phyloP scores from a whole-genome alignment of 2,888 invertebrate species.

The Colostygia pectinataria region DNA sequence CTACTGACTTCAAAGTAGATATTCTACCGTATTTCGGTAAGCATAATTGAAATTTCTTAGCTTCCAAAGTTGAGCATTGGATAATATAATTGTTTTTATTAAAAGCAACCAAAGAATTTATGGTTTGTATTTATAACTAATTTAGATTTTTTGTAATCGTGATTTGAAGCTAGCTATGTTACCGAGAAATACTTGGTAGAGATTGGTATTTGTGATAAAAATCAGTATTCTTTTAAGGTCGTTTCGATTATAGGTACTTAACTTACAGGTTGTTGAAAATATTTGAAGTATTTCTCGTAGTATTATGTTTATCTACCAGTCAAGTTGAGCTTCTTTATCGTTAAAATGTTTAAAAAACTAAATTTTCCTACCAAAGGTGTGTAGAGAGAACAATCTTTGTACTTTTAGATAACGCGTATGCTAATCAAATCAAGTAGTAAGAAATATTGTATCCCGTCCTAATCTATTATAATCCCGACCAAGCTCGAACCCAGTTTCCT shows the following conservation, averaged over 20 bases:
- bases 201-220: constrained; percentile 30
- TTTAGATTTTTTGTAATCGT: constrained; percentile 35
- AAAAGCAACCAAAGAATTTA: constrained; percentile 20
- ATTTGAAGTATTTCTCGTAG: constrained; percentile 16
- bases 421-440: too few relatives aligned
- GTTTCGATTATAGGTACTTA: constrained; percentile 9
- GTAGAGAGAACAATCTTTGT: too few relatives aligned
- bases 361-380: too few relatives aligned
- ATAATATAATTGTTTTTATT: constrained; percentile 23
- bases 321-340: neutral
- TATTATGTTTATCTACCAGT: neutral
- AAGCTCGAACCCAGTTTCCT: constrained; percentile 24
- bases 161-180: constrained; percentile 31
- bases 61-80: constrained; percentile 8
- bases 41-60: constrained; percentile 13
- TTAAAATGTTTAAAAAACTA: too few relatives aligned
- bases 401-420: too few relatives aligned
- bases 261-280: constrained; percentile 9
- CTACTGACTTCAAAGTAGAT: too few relatives aligned
- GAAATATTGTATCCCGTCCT: constrained; percentile 5
- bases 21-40: constrained; percentile 1
- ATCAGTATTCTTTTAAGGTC: constrained; percentile 24
- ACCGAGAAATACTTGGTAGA: constrained; percentile 33
- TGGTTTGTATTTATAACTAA: constrained; percentile 27
- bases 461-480: constrained; percentile 12